Conservation (phyloP, 92 coral and sea anemone genomes). For the Actinernus sp. region DNA sequence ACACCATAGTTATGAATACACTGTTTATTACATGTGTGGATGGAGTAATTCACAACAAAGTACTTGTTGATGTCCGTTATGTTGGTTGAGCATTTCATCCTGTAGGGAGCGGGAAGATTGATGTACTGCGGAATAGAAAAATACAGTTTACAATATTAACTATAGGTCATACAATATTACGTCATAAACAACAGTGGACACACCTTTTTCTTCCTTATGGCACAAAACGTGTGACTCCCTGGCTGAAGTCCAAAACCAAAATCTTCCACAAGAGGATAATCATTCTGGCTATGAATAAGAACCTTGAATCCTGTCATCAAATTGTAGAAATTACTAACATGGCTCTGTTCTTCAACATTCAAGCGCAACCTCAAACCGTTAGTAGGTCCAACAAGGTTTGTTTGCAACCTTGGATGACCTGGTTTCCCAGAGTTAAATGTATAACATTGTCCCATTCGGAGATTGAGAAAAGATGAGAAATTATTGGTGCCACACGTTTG, state of each 20-base stretch:
- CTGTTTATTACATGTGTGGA: too few species aligned
- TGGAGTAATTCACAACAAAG: too few species aligned
- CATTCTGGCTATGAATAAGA: constrained; percentile 47
- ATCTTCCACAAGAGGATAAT: constrained; percentile 45
- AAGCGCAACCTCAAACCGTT: constrained; percentile 45
- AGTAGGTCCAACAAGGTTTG: constrained; percentile 6
- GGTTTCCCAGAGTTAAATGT: constrained; percentile 33
- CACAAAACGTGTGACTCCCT: constrained; percentile 36
- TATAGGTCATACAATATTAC: too few species aligned
- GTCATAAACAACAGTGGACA: too few species aligned
- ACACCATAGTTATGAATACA: too few species aligned
- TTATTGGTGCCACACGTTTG: constrained; percentile 8
- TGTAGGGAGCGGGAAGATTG: too few species aligned
- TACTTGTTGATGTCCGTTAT: too few species aligned
- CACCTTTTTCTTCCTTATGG: constrained; percentile 45
- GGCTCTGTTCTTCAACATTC: constrained; percentile 41
- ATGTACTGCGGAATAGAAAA: too few species aligned
- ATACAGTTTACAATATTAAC: too few species aligned
- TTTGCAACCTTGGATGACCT: not conserved
- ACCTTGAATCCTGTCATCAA: constrained; percentile 44
- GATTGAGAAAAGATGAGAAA: constrained; percentile 6
- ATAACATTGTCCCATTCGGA: constrained; percentile 11
- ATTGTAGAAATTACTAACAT: not conserved
- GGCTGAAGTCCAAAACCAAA: constrained; percentile 54
- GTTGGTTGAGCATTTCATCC: too few species aligned